Base-by-base conservation (phyloP, 2,797 vertebrate species). In the Platalea minor region DNA sequence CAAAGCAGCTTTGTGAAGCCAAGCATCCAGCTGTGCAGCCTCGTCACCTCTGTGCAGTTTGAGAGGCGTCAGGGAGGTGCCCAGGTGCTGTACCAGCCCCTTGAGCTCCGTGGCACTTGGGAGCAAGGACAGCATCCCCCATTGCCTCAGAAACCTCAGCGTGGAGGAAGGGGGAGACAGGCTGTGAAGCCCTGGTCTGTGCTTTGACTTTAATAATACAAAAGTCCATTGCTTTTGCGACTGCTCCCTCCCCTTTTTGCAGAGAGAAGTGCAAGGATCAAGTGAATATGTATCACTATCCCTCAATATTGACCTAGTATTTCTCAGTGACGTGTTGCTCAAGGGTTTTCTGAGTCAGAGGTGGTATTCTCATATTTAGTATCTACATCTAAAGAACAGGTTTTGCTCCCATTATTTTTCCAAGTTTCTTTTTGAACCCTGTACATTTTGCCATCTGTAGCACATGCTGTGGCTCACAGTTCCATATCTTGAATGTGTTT, bases 71-170 rank as follows among this genome's bases (percentile, higher is more conserved):
- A 5, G 35, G 69, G 57, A 84, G 53, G 23, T 75, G 78, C 16
- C 25, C 20, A 33, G 65, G 48, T 70, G 65, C 74, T 68, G 12
- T 21, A 33, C 17, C 10, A 88, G 20, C 33, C 53, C 75, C 41
- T 72, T 25, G 29, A 20, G 50, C 53, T 82, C 25, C 0, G 3
- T 35, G 0, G 2, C 1, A 1, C 3, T 1, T 63, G 57, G 43
- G 20, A 75, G 28, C 33, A 39, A 70, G 45, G 43, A 13, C 21
- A 31, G 29, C 59, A 61, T 50, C 28, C 31, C 35, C 21, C 7
- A 2, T 3, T 33, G 48, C 37, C 26, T 75, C 26, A 26, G 85
- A 11, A 61, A 50, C 31, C 57, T 56, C 46, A 12, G 20, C 7
- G n/a, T 51, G 61, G 33, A 51, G 14, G 23, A 26, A 56, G 43